A percentile compares a stretch with the other conserved stretches of the same genome.
Evolutionary conservation across 2,888 invertebrate genomes (phyloP).

Genomic region (Drosophila crucigera): DNA sequence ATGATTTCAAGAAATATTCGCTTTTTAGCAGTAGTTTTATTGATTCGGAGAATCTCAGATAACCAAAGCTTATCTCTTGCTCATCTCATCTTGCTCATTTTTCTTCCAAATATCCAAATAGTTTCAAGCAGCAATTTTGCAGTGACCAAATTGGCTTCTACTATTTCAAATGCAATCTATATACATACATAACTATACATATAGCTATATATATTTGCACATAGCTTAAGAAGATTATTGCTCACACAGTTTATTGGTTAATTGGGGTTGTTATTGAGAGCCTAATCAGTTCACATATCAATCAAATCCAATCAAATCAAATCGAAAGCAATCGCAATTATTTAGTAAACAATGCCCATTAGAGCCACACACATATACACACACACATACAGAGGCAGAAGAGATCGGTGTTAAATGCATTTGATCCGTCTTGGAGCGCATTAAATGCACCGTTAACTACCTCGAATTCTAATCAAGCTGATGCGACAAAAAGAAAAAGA

Average conservation of each 20-base stretch:
- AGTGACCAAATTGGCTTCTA: no score
- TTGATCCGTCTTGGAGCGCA: conserved; percentile 75
- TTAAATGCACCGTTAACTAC: conserved; percentile 80
- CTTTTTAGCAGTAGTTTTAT: not conserved
- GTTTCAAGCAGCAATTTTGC: not conserved
- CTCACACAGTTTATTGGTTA: not conserved
- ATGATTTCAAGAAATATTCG: not conserved
- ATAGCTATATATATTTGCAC: not conserved
- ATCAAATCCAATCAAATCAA: conserved; percentile 30
- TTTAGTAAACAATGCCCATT: conserved; percentile 39
- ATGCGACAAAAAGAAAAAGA: conserved; percentile 64
- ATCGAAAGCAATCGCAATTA: conserved; percentile 18
- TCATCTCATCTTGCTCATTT: not conserved
- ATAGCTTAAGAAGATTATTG: not conserved
- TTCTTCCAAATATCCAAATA: not conserved
- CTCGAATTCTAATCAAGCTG: conserved; percentile 78
- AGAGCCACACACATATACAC: not conserved
- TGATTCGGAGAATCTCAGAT: not conserved
- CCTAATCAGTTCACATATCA: conserved; percentile 57
- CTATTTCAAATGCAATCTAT: not conserved
- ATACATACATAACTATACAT: not conserved
- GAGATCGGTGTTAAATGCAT: conserved; percentile 69
- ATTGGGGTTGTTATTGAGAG: conserved; percentile 29
- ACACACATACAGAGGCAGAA: not conserved
- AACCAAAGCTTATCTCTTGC: not conserved